Evolutionary conservation across 2,888 invertebrate genomes (phyloP), one percentile per base, ranked within the genome.

Genomic region (Mystacides longicornis): DNA sequence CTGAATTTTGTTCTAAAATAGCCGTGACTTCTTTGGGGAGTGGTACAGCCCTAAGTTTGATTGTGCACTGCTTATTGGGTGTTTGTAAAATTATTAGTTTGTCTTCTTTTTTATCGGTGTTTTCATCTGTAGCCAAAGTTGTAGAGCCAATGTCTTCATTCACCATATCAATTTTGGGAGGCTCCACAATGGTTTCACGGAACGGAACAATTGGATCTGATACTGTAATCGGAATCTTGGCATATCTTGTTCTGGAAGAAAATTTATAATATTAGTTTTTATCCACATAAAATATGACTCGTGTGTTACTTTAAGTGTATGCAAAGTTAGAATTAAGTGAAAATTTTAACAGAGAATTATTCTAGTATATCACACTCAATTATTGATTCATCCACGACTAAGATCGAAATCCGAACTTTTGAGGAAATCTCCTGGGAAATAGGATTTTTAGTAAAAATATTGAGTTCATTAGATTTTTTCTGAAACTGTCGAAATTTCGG

Each of bases 161-260:
- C 0, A 90, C 87, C 88, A 88, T 90, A 68, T 89, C 93, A 2
- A 86, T 71, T 65, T 82, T 88, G 0, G 89, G 90, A 18, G 85
- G 86, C 16, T 81, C 81, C 1, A 95, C 81, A 52, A 99, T 82
- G 0, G 98, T 99, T 73, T 99, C 99, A 63, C 92, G 81, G 67
- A 98, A 93, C 4, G 97, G 91, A 1, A 99, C 97, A 64, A 99
- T 97, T 0, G 98, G 98, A 66, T 89, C 85, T 0, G 98, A 98
- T 0, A 92, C 93, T 60, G 86, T 86, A n/a, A 97, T 77, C 50
- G 91, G 87, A 57, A 93, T 83, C 69, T 87, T 87, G 0, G 90
- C 92, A 72, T 92, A 95, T 62, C 84, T 82, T 56, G 75, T 78
- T 63, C 77, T 77, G 66, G n/a, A n/a, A n/a, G n/a, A n/a, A n/a